Percentiles rank a stretch among this genome's conserved stretches.
Conservation (phyloP, 2,113 vertebrate species). For the Verasper variegatus region DNA sequence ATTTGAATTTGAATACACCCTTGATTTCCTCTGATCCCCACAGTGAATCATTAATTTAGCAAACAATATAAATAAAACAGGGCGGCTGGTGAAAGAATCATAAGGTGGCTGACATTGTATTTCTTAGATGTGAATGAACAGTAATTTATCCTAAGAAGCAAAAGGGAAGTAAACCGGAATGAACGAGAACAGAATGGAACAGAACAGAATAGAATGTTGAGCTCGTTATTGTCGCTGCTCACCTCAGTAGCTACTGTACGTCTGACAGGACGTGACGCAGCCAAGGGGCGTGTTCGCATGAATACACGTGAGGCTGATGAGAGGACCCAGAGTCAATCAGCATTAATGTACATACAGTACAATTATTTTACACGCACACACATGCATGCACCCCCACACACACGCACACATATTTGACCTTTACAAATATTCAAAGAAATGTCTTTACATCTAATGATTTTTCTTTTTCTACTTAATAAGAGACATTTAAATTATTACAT, state of each 20-base stretch:
- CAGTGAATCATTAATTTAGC: background rate
- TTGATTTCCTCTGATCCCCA: background rate
- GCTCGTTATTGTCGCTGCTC: conserved; percentile 4
- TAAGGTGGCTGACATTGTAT: background rate
- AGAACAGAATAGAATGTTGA: background rate
- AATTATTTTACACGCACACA: background rate
- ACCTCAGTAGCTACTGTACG: conserved; percentile 34
- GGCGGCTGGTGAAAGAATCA: background rate
- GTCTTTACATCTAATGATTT: too few relatives aligned
- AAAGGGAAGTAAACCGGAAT: too few relatives aligned
- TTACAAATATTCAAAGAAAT: background rate
- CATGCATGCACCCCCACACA: background rate
- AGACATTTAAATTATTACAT: background rate
- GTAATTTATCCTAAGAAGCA: background rate
- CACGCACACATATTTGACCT: background rate
- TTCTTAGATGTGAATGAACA: background rate
- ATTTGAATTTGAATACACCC: background rate
- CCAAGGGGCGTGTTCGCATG: conserved; percentile 58
- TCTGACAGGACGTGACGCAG: conserved; percentile 71
- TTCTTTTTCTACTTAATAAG: too few relatives aligned
- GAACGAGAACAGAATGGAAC: background rate
- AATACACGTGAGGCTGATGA: conserved; percentile 49
- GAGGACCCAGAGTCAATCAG: conserved; percentile 36
- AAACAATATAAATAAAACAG: background rate
- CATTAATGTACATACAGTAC: conserved; percentile 46